These are phyloP conservation scores for Heliangelus exortis DNA, from an alignment of 2,797 vertebrate species.

Conservation along the genomic window DNA sequence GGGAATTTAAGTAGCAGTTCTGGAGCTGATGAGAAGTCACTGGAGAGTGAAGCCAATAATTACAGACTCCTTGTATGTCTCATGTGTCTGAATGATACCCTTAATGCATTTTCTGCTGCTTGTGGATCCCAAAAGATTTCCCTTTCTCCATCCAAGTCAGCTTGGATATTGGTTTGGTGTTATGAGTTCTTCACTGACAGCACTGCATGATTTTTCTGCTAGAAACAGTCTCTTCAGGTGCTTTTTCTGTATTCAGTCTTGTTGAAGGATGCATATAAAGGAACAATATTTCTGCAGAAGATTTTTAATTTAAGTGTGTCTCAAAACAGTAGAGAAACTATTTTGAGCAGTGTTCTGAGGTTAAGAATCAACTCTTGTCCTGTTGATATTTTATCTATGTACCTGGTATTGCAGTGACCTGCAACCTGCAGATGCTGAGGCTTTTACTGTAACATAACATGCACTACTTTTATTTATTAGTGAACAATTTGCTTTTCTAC, in stretches of 20 bases:
- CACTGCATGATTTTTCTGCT: background rate
- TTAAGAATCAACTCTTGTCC: slow-evolving; percentile 50
- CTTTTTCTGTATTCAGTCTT: background rate
- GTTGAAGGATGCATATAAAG: background rate
- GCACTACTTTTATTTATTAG: background rate
- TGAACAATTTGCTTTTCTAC: background rate
- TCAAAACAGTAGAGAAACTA: slow-evolving; percentile 19
- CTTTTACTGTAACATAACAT: background rate
- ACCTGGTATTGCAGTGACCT: background rate
- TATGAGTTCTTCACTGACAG: background rate
- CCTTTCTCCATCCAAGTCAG: background rate
- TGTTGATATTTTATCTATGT: slow-evolving; percentile 43
- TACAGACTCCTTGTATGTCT: slow-evolving; percentile 45
- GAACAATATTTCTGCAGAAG: background rate
- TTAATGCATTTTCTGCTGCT: slow-evolving; percentile 39
- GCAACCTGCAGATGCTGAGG: slow-evolving; percentile 15
- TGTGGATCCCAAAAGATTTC: slow-evolving; percentile 26
- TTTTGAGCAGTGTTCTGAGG: background rate
- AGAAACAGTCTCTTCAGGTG: background rate
- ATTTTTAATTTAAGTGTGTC: background rate
- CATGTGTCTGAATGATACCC: background rate
- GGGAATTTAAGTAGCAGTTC: slow-evolving; percentile 2
- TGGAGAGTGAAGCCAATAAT: slow-evolving; percentile 63
- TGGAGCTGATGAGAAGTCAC: slow-evolving; percentile 46
- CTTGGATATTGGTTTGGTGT: background rate